Percentiles rank a stretch among this genome's conserved stretches.
Evolutionary conservation across 2,888 invertebrate species (phyloP).

Genomic region (Nomada fabriciana): DNA sequence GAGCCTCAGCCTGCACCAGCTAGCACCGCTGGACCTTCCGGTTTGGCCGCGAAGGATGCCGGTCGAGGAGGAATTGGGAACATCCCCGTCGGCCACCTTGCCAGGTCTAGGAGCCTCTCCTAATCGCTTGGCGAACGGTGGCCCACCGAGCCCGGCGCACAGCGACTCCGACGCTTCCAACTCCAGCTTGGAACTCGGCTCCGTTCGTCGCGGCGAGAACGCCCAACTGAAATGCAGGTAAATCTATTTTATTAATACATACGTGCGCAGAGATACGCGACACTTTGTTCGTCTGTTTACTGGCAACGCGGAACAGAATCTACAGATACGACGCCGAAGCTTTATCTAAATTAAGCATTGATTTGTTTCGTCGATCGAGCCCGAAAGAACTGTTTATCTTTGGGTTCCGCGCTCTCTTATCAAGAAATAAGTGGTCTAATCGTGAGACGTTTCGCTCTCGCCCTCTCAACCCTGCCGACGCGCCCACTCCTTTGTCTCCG

Average conservation of each 20-base stretch:
- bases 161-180: conserved; percentile 83
- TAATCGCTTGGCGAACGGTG: conserved; percentile 72
- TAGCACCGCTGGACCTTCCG: conserved; percentile 78
- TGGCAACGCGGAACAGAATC: neutral
- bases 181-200: conserved; percentile 82
- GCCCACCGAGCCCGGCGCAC: conserved; percentile 82
- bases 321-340: conserved; percentile 11
- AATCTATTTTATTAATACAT: conserved; percentile 9
- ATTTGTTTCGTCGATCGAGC: neutral
- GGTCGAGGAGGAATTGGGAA: conserved; percentile 81
- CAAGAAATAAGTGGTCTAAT: neutral
- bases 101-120: conserved; percentile 74
- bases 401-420: conserved; percentile 26
- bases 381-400: neutral
- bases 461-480: too few relatives aligned
- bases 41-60: conserved; percentile 83
- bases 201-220: conserved; percentile 80
- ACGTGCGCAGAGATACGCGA: too few relatives aligned
- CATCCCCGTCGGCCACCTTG: conserved; percentile 74
- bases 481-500: neutral
- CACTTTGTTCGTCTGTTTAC: conserved; percentile 1
- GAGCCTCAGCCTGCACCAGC: conserved; percentile 62
- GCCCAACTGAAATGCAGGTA: conserved; percentile 83
- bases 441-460: neutral
- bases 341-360: conserved; percentile 38